Evolutionary conservation across 2,888 invertebrate genomes (phyloP), one percentile per base, ranked within the genome.

Genomic region (Loripinus fragilis): DNA sequence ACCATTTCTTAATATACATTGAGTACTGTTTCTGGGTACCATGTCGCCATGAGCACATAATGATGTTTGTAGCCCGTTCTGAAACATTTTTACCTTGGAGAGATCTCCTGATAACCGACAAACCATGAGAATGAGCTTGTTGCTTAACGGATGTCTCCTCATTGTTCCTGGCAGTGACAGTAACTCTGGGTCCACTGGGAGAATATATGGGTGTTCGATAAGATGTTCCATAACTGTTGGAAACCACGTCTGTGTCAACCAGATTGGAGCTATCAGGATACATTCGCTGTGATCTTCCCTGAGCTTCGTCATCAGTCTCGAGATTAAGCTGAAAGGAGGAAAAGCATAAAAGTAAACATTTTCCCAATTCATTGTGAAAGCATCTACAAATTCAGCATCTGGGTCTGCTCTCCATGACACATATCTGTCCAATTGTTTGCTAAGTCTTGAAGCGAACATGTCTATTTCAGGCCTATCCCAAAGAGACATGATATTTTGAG

Each of bases 201-300:
- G 35, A 33, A 72, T 25, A 17, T 30, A 35, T 15, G 80, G 80
- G 50, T 41, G 20, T 38, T 76, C 76, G 67, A 77, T 55, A 28
- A 80, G n/a, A 15, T 77, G 50, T 50, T 77, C 42, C 64, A 77
- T 17, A 23, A 69, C 38, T 25, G 2, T 52, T n/a, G 12, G 52
- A 41, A 41, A 77, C 71, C 76, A 76, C 35, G 67, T 71, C 38
- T 77, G 76, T 25, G 80, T 80, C 64, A 76, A 45, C 80, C 80
- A 80, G 17, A 64, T 17, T 45, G 76, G 80, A 15, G 66, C 28
- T 15, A 78, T 52, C 75, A 81, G 64, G 23, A 74, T 38, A 20
- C 38, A 52, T 25, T 71, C 69, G 41, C 48, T 68, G 45, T 78
- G 42, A 60, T 72, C 78, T 52, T 52, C 35, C 30, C 76, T 68